These are phyloP conservation scores for Porites evermanni DNA, from an alignment of 92 coral and sea anemone species.

Conservation along the genomic window DNA sequence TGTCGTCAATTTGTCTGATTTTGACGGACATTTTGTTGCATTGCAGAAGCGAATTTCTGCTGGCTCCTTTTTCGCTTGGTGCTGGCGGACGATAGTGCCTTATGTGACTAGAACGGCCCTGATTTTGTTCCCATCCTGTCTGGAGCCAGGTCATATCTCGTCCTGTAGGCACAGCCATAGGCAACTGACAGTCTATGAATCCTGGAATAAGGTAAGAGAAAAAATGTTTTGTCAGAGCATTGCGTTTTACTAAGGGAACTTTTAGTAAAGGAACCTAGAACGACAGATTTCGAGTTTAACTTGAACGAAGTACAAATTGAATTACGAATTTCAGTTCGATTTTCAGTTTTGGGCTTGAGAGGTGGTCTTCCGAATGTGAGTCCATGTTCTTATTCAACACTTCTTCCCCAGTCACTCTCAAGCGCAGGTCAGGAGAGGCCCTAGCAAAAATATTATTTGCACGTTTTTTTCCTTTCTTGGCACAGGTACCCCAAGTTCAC, in stretches of 20 bases:
- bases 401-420: too few species aligned
- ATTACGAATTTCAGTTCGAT: too few species aligned
- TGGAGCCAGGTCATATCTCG: conserved; percentile 46
- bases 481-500: too few species aligned
- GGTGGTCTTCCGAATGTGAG: too few species aligned
- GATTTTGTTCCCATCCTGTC: conserved; percentile 48
- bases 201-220: conserved; percentile 20
- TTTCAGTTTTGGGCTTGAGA: too few species aligned
- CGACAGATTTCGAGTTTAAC: too few species aligned
- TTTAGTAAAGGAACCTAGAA: too few species aligned
- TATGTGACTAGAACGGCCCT: conserved; percentile 39
- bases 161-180: conserved; percentile 29
- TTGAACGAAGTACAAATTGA: too few species aligned
- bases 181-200: not conserved
- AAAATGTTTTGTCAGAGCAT: not conserved
- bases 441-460: too few species aligned
- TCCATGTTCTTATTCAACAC: too few species aligned
- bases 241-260: not conserved
- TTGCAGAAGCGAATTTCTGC: conserved; percentile 52
- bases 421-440: too few species aligned
- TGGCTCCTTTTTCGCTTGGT: conserved; percentile 37
- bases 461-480: too few species aligned
- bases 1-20: conserved; percentile 24
- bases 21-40: conserved; percentile 61
- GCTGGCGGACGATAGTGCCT: conserved; percentile 30